Base-by-base conservation (phyloP, 2,888 invertebrate species). In the Papilio gigon region DNA sequence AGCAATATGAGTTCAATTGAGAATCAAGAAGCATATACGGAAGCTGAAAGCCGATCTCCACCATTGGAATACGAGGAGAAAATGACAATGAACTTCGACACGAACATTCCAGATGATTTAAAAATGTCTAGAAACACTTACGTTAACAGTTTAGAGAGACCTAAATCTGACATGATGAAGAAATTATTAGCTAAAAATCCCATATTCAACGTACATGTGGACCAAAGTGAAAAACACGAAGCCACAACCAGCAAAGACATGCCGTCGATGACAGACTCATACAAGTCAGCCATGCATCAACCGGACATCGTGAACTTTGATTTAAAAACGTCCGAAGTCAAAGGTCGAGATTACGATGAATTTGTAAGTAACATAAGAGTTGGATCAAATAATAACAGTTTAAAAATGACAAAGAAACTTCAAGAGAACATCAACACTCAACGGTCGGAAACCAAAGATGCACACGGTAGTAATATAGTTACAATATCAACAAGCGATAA, bases 81-180 rank as follows among this genome's bases (percentile, higher is more conserved):
- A 75, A 65, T 89, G 50, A 83, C 84, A 11, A 86, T 92, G 83
- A 83, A 84, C 25, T 93, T 93, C 68, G 94, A 94, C 71, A 94
- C 93, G 0, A 94, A 94, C 72, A 90, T 94, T 71, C 93, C 94
- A 8, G 94, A 94, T 79, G 94, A 94, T 76, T 86, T 94, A 70
- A 94, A 94, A 86, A 93, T 94, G 14, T 94, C 94, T 0, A 87
- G 94, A 53, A 93, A 93, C 78, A 91, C 94, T 8, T 92, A 94
- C 71, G 92, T 83, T 1, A 94, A 94, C 47, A 94, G 93, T 74
- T 84, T 94, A 75, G 95, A 95, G 77, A 86, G 94, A 74, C 93
- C 94, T 1, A 94, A 94, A 83, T 94, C 94, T 1, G 93, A 94
- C 37, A 91, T 93, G 78, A 93, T 94, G 84, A 94, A 93, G 71